phyloP scores from a whole-genome alignment of 2,797 vertebrate genomes.

The Phrynocephalus guinanensis region DNA sequence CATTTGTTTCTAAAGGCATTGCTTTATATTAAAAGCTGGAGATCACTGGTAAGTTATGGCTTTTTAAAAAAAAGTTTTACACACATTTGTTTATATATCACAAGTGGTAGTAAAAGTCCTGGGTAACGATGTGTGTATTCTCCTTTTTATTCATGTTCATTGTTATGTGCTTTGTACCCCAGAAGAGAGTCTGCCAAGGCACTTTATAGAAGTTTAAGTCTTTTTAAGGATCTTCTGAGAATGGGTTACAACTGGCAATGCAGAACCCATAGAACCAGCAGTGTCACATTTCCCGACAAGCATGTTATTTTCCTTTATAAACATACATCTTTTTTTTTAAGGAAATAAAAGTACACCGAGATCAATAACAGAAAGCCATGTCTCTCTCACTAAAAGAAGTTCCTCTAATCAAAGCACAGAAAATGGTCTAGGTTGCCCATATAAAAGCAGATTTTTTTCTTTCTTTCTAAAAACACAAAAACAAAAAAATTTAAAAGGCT shows the following conservation, averaged over 20 bases:
- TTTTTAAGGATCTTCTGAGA: conserved; percentile 73
- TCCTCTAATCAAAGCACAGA: conserved; percentile 71
- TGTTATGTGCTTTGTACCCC: conserved; percentile 79
- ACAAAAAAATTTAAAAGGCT: conserved; percentile 33
- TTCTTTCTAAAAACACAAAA: conserved; percentile 53
- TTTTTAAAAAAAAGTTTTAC: conserved; percentile 71
- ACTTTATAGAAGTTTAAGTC: conserved; percentile 78
- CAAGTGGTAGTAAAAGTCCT: conserved; percentile 77
- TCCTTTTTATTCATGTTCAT: conserved; percentile 75
- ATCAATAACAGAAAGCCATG: conserved; percentile 55
- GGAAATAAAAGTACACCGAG: conserved; percentile 62
- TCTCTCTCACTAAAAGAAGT: conserved; percentile 66
- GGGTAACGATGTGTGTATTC: conserved; percentile 69
- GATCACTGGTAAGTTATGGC: conserved; percentile 79
- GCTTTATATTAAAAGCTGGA: conserved; percentile 80
- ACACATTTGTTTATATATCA: conserved; percentile 52
- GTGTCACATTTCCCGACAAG: conserved; percentile 63
- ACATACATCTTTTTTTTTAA: conserved; percentile 63
- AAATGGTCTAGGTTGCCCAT: conserved; percentile 70
- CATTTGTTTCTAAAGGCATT: conserved; percentile 64
- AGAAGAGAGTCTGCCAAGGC: conserved; percentile 81
- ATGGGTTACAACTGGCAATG: conserved; percentile 69
- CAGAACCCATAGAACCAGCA: conserved; percentile 72
- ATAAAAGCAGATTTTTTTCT: conserved; percentile 63
- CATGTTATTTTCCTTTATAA: conserved; percentile 51